A percentile compares a stretch with the other conserved stretches of the same genome.
Evolutionary conservation across 1,140 invertebrate species (phyloP).

Genomic region (Conopomorpha cramerella): DNA sequence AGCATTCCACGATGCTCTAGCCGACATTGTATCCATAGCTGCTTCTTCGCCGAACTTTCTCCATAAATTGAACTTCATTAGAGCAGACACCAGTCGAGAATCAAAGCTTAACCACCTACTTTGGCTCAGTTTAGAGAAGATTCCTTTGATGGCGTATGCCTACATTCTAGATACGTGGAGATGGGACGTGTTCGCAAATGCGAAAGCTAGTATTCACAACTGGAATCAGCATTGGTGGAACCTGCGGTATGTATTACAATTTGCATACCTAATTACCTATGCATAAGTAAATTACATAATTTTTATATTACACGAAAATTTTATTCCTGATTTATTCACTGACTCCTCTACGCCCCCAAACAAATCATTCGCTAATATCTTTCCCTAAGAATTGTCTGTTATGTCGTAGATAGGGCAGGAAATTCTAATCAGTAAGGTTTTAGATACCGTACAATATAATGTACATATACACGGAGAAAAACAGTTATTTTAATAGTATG

Average conservation of each 20-base stretch:
- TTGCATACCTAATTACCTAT: no score
- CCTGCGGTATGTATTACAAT: conserved; percentile 51
- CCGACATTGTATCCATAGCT: conserved; percentile 69
- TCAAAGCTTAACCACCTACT: conserved; percentile 66
- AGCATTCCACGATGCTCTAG: conserved; percentile 75
- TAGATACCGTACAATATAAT: no score
- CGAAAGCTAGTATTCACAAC: conserved; percentile 39
- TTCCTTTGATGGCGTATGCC: conserved; percentile 65
- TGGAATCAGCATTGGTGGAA: conserved; percentile 70
- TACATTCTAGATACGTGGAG: conserved; percentile 63
- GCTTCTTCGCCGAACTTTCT: conserved; percentile 62
- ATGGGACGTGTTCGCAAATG: conserved; percentile 65
- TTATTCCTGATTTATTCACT: no score
- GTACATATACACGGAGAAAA: no score
- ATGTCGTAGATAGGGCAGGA: no score
- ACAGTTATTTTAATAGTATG: no score
- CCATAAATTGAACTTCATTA: conserved; percentile 49
- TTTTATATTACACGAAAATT: no score
- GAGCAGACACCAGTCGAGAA: conserved; percentile 30
- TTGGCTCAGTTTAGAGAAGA: conserved; percentile 66
- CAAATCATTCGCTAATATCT: no score
- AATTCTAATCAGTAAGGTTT: no score
- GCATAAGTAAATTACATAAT: no score
- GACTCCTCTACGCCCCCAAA: no score
- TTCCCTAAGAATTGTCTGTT: no score